Evolutionary conservation across 2,113 vertebrate species (phyloP).

Genomic region (Spermophilus dauricus): DNA sequence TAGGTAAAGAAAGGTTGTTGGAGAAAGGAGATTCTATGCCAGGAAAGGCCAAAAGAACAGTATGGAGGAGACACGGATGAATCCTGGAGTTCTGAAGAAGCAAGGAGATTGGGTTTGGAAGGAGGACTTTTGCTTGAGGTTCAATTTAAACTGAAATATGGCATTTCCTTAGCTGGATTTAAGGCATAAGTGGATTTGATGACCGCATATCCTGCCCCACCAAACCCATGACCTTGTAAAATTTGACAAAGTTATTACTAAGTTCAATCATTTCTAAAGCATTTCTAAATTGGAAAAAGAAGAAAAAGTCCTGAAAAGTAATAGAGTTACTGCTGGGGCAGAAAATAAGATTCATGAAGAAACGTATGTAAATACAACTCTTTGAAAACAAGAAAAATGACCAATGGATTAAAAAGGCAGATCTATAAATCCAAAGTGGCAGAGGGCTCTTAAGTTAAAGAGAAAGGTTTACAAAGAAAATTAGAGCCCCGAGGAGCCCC

Average conservation of each 20-base stretch:
- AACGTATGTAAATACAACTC: neutral
- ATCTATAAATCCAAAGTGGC: neutral
- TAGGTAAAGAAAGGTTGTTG: neutral
- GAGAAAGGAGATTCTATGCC: neutral
- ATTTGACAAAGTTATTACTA: neutral
- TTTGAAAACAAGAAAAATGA: neutral
- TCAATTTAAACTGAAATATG: neutral
- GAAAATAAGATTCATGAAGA: slow-evolving; percentile 62
- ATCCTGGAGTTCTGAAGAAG: neutral
- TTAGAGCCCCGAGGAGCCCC: neutral
- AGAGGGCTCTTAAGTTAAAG: neutral
- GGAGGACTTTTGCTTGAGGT: neutral
- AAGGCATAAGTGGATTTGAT: neutral
- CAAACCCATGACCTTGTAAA: neutral
- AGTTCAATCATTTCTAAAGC: neutral
- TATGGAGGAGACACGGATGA: neutral
- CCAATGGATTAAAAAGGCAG: slow-evolving; percentile 19
- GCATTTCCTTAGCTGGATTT: neutral
- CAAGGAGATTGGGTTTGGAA: neutral
- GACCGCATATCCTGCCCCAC: too few species aligned
- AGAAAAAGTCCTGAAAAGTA: neutral
- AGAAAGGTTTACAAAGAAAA: neutral
- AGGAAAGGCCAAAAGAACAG: neutral
- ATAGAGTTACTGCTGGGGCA: neutral
- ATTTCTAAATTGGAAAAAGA: slow-evolving; percentile 41